Percentiles rank a stretch among this genome's conserved stretches.
phyloP scores from a whole-genome alignment of 1,140 invertebrate species.

The Diprion similis region DNA sequence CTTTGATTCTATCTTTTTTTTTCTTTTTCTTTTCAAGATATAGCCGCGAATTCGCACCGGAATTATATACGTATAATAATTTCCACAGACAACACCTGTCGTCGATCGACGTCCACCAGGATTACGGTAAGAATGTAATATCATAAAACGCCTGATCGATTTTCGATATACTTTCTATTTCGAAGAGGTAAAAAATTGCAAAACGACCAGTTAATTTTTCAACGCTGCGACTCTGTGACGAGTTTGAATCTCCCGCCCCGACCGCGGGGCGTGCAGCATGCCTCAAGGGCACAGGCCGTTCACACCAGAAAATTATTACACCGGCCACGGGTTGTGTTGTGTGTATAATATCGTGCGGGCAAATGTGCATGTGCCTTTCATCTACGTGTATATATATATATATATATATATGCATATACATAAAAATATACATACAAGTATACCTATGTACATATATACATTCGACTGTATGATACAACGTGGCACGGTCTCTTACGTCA shows the following conservation, averaged over 20 bases:
- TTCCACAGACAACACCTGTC: too few relatives aligned
- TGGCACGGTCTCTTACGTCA: constrained; percentile 1
- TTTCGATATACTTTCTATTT: too few relatives aligned
- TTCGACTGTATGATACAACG: neutral
- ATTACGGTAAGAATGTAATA: too few relatives aligned
- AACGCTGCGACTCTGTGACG: neutral
- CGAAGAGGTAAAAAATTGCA: too few relatives aligned
- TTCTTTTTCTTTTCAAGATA: too few relatives aligned
- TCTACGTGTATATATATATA: neutral
- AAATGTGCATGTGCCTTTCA: neutral
- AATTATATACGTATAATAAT: too few relatives aligned
- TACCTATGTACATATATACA: neutral
- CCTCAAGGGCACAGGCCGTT: constrained; percentile 3
- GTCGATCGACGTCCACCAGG: too few relatives aligned
- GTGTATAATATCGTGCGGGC: too few relatives aligned
- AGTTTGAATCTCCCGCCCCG: neutral
- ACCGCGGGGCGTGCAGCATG: neutral
- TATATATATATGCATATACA: neutral
- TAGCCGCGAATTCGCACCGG: too few relatives aligned
- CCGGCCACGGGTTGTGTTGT: neutral
- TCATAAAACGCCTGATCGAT: too few relatives aligned
- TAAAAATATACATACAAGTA: neutral
- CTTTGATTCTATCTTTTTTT: too few relatives aligned
- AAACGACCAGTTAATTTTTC: too few relatives aligned
- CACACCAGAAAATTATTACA: neutral